Base-by-base conservation (phyloP, 2,888 invertebrate genomes). In the Folsomia manolachei region DNA sequence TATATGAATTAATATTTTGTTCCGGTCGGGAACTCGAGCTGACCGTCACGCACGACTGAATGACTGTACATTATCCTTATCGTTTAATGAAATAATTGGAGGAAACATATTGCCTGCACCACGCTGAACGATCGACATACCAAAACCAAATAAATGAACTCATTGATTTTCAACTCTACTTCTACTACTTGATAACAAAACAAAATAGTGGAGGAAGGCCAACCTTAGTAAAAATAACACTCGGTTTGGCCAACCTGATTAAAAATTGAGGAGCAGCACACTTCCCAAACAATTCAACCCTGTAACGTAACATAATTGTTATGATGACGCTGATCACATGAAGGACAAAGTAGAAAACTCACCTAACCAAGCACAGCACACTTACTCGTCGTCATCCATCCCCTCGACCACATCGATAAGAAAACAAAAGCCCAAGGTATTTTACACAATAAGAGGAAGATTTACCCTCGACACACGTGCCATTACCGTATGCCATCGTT, bases 391-490 rank as follows among this genome's bases (percentile, higher is more conserved):
- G n/a, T n/a, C n/a, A n/a, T 39, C 39, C 39, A 39, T 39, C 14
- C 39, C 39, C 39, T 4, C 39, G 7, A 66, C 65, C 65, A 66
- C 65, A 66, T 21, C 19, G 65, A 66, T 51, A 66, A 66, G 9
- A 66, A 52, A 21, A 39, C 39, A 39, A 39, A 39, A 9, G 39
- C 39, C 7, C 39, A 39, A 21, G 65, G 27, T 64, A 7, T 63
- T 9, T n/a, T 11, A 64, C 19, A 19, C 9, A 7, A 64, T 27
- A 25, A 14, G n/a, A 26, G 19, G 27, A 26, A 27, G 64, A 64
- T 64, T 64, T 27, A 64, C 64, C 64, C 62, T 21, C n/a, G 64
- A 25, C 64, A 62, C n/a, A 39, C 64, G 64, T 64, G 64, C 27
- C 64, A 64, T 39, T 9, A 39, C 4, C 39, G n/a, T 39, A 14